Evolutionary conservation across 2,113 vertebrate species (phyloP).

Genomic region (Periophthalmodon schlosseri): DNA sequence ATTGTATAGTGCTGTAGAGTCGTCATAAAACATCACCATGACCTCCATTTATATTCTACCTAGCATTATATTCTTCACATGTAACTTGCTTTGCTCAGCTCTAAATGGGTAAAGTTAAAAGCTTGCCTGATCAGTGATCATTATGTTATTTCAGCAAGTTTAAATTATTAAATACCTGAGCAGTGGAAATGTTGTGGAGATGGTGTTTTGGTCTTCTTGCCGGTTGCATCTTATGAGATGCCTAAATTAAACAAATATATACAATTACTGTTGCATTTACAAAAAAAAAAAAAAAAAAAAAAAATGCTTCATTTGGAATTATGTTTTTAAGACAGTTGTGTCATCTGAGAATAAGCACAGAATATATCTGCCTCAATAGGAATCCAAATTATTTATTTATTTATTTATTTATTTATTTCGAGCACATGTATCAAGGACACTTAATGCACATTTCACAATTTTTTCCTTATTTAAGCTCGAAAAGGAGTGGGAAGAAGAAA

Average conservation of each 20-base stretch:
- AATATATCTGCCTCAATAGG: not conserved
- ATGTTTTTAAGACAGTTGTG: not conserved
- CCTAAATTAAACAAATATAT: not conserved
- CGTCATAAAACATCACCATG: constrained; percentile 9
- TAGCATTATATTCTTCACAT: constrained; percentile 2
- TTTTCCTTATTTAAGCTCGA: no score
- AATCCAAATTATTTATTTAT: no score
- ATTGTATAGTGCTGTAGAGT: constrained; percentile 8
- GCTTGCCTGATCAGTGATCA: constrained; percentile 6
- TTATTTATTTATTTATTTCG: no score
- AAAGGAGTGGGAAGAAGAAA: no score
- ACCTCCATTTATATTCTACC: constrained; percentile 5
- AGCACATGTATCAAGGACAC: constrained; percentile 15
- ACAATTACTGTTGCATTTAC: not conserved
- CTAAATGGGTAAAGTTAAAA: constrained; percentile 5
- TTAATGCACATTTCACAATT: no score
- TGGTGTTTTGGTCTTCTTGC: not conserved
- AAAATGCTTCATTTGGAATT: not conserved
- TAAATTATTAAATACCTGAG: constrained; percentile 5
- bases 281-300: not conserved
- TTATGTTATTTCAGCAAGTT: constrained; percentile 5
- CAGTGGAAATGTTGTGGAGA: not conserved
- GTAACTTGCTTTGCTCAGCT: constrained; percentile 1
- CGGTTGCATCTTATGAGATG: not conserved
- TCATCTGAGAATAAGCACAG: not conserved